phyloP scores from a whole-genome alignment of 2,113 vertebrate species.

The Hiodon tergisus region DNA sequence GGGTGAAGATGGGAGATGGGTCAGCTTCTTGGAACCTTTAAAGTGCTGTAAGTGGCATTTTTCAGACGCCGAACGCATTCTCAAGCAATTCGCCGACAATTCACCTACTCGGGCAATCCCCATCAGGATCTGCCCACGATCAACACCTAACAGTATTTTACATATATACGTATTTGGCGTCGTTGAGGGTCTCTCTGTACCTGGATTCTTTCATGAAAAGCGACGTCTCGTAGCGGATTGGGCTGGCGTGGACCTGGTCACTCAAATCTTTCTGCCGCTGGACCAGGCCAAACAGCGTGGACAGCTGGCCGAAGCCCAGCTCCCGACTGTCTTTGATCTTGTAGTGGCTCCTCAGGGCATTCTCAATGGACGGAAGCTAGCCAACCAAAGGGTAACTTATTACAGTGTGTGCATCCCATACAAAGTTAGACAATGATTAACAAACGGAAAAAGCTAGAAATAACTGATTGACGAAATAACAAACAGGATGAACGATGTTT shows the following conservation, averaged over 20 bases:
- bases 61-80: no score
- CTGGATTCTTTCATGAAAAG: constrained; percentile 51
- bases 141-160: no score
- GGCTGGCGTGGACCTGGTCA: constrained; percentile 38
- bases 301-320: constrained; percentile 58
- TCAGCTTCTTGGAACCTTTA: neutral
- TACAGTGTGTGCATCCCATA: no score
- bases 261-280: constrained; percentile 45
- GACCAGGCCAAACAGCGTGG: constrained; percentile 47
- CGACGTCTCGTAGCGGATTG: constrained; percentile 57
- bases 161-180: no score
- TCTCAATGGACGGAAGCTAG: constrained; percentile 57
- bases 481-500: no score
- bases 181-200: constrained; percentile 23
- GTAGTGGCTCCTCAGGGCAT: constrained; percentile 60
- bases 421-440: no score
- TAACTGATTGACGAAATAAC: no score
- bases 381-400: neutral
- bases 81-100: no score
- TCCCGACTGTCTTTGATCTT: constrained; percentile 56
- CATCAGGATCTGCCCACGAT: no score
- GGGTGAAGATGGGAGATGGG: neutral
- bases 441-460: no score
- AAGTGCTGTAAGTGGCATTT: neutral
- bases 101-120: no score